Conservation (phyloP, 2,113 vertebrate genomes). For the Marcusenius ussheri region DNA sequence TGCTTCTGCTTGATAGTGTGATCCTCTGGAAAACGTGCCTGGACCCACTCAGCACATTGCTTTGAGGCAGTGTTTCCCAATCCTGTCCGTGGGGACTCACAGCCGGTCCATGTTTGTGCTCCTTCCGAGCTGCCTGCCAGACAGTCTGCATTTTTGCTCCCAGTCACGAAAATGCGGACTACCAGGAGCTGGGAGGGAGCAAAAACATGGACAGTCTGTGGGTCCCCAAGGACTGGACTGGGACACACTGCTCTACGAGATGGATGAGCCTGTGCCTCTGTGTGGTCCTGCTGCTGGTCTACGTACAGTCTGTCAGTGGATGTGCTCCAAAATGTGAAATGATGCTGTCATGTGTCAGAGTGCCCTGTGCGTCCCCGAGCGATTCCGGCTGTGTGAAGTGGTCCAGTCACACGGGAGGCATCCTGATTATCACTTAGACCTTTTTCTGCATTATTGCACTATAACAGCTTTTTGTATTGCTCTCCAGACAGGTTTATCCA, state of each 20-base stretch:
- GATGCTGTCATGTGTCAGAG: not conserved
- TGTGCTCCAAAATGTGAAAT: constrained; percentile 11
- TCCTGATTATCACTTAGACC: not conserved
- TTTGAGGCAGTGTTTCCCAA: no score
- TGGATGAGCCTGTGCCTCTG: no score
- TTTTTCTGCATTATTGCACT: not conserved
- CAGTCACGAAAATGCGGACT: not conserved
- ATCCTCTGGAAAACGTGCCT: not conserved
- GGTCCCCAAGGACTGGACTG: not conserved
- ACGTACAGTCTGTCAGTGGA: constrained; percentile 1
- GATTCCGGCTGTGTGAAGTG: constrained; percentile 1
- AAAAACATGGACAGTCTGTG: not conserved
- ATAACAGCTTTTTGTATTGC: not conserved
- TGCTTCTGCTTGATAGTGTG: not conserved
- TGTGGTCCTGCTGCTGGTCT: not conserved
- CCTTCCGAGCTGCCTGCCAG: not conserved
- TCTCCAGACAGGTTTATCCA: not conserved
- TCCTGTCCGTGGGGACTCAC: no score
- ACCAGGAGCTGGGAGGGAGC: not conserved
- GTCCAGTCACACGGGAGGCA: not conserved
- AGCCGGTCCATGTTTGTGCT: not conserved
- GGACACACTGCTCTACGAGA: not conserved
- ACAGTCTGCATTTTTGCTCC: not conserved
- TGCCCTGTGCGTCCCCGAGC: not conserved
- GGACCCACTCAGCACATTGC: not conserved